Evolutionary conservation across 2,888 invertebrate species (phyloP), one percentile per base, ranked within the genome.

Genomic region (Spatulosminthurus flaviceps): DNA sequence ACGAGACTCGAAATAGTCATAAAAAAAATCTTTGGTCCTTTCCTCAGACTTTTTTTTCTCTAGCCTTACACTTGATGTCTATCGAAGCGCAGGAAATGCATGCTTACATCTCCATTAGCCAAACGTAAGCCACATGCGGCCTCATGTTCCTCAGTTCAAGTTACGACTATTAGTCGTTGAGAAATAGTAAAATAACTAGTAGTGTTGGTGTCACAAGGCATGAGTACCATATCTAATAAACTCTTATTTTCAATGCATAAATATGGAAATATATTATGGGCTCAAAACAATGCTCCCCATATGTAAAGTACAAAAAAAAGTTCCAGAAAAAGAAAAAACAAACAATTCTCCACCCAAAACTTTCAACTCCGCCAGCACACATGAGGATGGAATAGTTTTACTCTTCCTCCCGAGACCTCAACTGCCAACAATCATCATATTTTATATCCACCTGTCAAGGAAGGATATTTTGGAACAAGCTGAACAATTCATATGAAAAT

Each of bases 91-190:
- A 13, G 21, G 21, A 72, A 4, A 24, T 42, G 42, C 43, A 24
- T 72, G 13, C 13, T 4, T 42, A 24, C 72, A 11, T 72, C 24
- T 24, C 42, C 26, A 28, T 41, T 22, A 21, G 70, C 4, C 28
- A 1, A 75, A 24, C 21, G 19, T 75, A 61, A 75, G 64, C 75
- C 61, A 64, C 64, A 75, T 75, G 75, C 64, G 75, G 64, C 64
- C 64, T 75, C 61, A 22, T 75, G 41, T 75, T 66, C 13, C n/a
- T 29, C 74, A 51, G 61, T 61, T 74, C 61, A 61, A 74, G 74
- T 74, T 74, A 74, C 74, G 74, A 74, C 61, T 51, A 67, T 67
- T 41, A 42, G n/a, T 72, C 21, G 67, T 67, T 29, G 19, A 67
- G 7, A 9, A 67, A 67, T n/a, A 67, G 28, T 19, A 67, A 2